Evolutionary conservation across 2,113 vertebrate species (phyloP).

Genomic region (Origma solitaria): DNA sequence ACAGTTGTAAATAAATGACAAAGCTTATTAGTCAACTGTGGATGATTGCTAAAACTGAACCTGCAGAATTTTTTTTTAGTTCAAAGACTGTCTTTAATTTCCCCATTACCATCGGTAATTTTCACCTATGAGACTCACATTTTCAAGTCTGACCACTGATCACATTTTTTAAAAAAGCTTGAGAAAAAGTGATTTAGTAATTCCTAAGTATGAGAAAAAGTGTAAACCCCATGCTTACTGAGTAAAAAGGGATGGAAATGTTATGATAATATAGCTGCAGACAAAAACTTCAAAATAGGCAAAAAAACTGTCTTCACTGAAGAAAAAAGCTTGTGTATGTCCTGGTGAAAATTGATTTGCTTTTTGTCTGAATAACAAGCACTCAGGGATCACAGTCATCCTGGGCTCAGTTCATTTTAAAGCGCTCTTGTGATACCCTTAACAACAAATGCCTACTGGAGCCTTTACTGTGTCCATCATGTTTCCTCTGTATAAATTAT

Average conservation of each 20-base stretch:
- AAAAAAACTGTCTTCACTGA: not conserved
- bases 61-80: not conserved
- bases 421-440: not conserved
- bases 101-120: not conserved
- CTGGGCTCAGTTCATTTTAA: not conserved
- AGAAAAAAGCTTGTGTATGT: not conserved
- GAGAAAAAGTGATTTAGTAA: not conserved
- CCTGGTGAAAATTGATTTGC: not conserved
- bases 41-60: not conserved
- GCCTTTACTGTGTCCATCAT: not conserved
- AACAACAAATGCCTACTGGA: not conserved
- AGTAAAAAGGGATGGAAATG: not conserved
- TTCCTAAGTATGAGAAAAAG: not conserved
- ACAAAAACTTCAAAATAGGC: not conserved
- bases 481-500: not conserved
- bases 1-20: not conserved
- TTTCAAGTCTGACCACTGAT: not conserved
- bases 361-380: conserved; percentile 18
- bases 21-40: not conserved
- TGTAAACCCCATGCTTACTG: not conserved
- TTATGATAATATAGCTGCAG: not conserved
- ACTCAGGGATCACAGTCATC: not conserved
- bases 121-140: not conserved
- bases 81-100: not conserved
- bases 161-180: not conserved